Conservation (phyloP, 2,797 vertebrate genomes). For the Sebastes steindachneri region DNA sequence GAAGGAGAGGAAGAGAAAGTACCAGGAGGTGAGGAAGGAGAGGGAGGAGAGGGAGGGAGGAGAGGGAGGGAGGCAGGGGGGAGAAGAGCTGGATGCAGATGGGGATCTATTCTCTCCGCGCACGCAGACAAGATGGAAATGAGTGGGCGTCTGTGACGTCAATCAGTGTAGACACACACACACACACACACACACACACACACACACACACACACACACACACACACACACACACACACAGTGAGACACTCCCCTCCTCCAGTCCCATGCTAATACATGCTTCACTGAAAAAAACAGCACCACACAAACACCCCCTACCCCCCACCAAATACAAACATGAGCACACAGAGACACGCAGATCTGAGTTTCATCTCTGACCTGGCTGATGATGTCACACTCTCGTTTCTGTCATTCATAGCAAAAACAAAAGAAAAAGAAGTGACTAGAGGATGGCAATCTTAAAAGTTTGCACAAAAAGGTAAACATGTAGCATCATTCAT, state of each 20-base stretch:
- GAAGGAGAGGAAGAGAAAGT: slow-evolving; percentile 22
- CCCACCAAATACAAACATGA: background rate
- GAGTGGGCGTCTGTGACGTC: slow-evolving; percentile 81
- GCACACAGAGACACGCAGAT: background rate
- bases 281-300: slow-evolving; percentile 63
- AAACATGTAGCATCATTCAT: background rate
- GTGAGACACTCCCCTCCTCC: slow-evolving; percentile 44
- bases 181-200: slow-evolving; percentile 39
- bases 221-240: slow-evolving; percentile 16
- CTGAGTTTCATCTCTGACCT: slow-evolving; percentile 7
- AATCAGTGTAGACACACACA: slow-evolving; percentile 66
- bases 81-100: slow-evolving; percentile 59
- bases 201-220: slow-evolving; percentile 15
- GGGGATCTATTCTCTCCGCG: slow-evolving; percentile 73
- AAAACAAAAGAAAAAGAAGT: background rate
- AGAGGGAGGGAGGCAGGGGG: background rate
- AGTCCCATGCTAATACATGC: slow-evolving; percentile 71
- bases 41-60: background rate
- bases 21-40: slow-evolving; percentile 16
- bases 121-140: slow-evolving; percentile 78
- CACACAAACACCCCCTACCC: background rate
- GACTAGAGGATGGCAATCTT: background rate
- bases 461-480: background rate
- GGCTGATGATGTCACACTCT: slow-evolving; percentile 18
- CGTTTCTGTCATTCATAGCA: background rate